Evolutionary conservation across 92 coral and sea anemone genomes (phyloP), one percentile per base, ranked within the genome.

Genomic region (Diadumene lineata): DNA sequence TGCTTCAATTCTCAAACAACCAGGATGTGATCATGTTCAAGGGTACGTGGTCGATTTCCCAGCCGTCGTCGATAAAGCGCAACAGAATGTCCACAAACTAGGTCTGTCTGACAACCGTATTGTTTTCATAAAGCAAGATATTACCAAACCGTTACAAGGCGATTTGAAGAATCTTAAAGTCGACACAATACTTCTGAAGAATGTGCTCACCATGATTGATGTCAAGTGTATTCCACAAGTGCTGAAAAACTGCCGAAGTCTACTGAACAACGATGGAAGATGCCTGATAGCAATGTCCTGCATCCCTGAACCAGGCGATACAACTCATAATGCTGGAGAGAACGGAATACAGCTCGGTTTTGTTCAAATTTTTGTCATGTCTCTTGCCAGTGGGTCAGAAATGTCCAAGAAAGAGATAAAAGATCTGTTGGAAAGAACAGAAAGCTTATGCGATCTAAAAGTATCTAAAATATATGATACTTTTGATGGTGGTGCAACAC

Each of bases 21-120:
- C 87, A 2, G 90, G 83, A 34, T 81, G 90, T 66, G 87, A 70
- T 25, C 75, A 81, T 31, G 46, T 69, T 22, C 75, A 75, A 31
- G 90, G 90, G 25, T 26, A 55, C 29, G 38, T 79, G n/a, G 30
- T 70, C 10, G 65, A 60, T 21, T 60, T 60, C 9, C 65, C 65
- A 27, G 31, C 26, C 21, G 31, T 27, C 65, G 21, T 60, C 11
- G 65, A 21, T 8, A 23, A 60, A 11, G 65, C 65, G 7, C 11
- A 60, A n/a, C 9, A 60, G 11, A 8, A 11, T 60, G 31, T 60
- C 11, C 7, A 60, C n/a, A n/a, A n/a, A n/a, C n/a, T n/a, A n/a
- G n/a, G n/a, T n/a, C n/a, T n/a, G n/a, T n/a, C n/a, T n/a, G n/a
- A n/a, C n/a, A n/a, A n/a, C n/a, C n/a, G n/a, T n/a, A n/a, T n/a